Evolutionary conservation across 2,113 vertebrate genomes (phyloP), one percentile per base, ranked within the genome.

Genomic region (Myxocyprinus asiaticus): DNA sequence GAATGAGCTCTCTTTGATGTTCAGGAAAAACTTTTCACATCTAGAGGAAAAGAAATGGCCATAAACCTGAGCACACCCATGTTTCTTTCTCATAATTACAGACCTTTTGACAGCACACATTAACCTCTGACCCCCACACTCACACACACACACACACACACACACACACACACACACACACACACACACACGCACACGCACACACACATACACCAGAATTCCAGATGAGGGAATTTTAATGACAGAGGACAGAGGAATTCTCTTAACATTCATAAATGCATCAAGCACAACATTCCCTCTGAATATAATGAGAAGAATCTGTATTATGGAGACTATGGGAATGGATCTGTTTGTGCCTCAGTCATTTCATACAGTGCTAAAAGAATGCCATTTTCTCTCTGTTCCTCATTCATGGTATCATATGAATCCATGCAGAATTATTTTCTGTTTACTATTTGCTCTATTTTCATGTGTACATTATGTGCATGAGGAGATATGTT

Each of bases 61-160:
- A 80, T 33, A 33, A 33, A 33, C 3, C 22, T 33, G 15, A 58
- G 74, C 79, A 78, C 67, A 55, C 83, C 22, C 85, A 67, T 73
- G 83, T 82, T 79, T 84, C 75, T 64, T 68, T 63, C 43, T 70
- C 79, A 77, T 92, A 90, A 91, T 92, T 91, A 85, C 82, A 77
- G 75, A 76, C 73, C 79, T 53, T 50, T 80, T 67, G 84, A 81
- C 77, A 33, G 22, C 22, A 33, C 22, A 33, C 22, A 85, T 81
- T 87, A 84, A 82, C 76, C 81, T 64, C 59, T 90, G 87, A 87
- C 82, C 5, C 4, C 50, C 22, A 33, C 22, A 33, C 22, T 33
- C 22, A 1, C 3, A 33, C 22, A 33, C 22, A 22, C 88, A 68
- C 65, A 4, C 44, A 50, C 79, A 85, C 80, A 33, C 22, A 33